Base-by-base conservation (phyloP, 2,888 invertebrate species). In the Opisthograptis luteolata region DNA sequence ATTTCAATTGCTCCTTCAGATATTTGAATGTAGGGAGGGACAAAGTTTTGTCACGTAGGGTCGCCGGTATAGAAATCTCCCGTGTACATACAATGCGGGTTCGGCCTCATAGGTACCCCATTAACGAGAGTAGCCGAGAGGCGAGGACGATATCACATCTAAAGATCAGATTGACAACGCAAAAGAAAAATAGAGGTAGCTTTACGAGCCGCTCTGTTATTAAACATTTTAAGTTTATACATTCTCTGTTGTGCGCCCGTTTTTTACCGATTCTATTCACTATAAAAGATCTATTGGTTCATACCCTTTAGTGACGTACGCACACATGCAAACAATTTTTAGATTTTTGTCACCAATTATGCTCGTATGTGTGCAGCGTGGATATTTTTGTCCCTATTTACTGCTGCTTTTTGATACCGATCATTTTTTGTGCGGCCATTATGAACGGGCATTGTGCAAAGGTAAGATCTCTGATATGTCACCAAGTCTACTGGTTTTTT, bases 1-100 rank as follows among this genome's bases (percentile, higher is more conserved):
- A 89, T 90, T 90, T 90, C 90, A 90, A 90, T 90, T 89, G 89
- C 90, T 90, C 85, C 90, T 90, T 89, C 87, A 90, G 86, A 89
- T 80, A 87, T 90, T 88, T 90, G 88, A 88, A 89, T 88, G 85
- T 84, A 76, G 90, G 89, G 88, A 88, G 90, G 90, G 88, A 87
- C 85, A 82, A 84, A 87, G 84, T 87, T 51, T 87, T 89, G 88
- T 87, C 90, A 88, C 89, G 88, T 89, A 87, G 87, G 88, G 87
- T 80, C 86, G 79, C 65, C 62, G 73, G 76, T 81, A 87, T 85
- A 84, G 82, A 83, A 83, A 80, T 76, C 70, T 67, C 70, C 64
- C 65, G 79, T 73, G 76, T 75, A 80, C 80, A 87, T 79, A 86
- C 84, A 89, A 89, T 88, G 85, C 88, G 87, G 88, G 88, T 78